Base-by-base conservation (phyloP, 2,888 invertebrate species). In the Pollenia griseotomentosa region DNA sequence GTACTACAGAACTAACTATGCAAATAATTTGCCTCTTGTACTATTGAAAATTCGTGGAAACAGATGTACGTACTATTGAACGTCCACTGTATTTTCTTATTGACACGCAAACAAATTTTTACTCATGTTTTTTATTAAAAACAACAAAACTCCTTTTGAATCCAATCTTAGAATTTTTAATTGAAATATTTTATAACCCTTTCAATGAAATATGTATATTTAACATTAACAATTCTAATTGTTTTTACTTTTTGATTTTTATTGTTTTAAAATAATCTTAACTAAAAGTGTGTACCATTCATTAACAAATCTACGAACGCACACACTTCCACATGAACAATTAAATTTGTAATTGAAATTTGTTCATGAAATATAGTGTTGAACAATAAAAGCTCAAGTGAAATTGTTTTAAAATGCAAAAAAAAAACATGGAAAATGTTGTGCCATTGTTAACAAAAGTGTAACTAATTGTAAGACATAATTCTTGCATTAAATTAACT, bases 401-500 rank as follows among this genome's bases (percentile, higher is more conserved):
- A 78, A 63, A 83, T 61, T 81, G 14, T 61, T 61, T 68, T 63
- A 19, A 68, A 61, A 66, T 78, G 57, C 65, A 68, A 55, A 53
- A 75, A 14, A 57, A 73, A 19, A 42, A 68, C n/a, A 40, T 55
- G 33, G 59, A 61, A 84, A 86, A 59, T 75, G 44, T 63, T 79
- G 23, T 63, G 71, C 74, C 23, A 70, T 74, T 82, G 84, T 84
- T 77, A 84, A 84, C 87, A 82, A 82, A 87, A 87, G 87, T 87
- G 87, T 87, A 82, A 87, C 85, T 88, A 87, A 88, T 87, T 88
- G 84, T 84, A 88, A 88, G 86, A 88, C 88, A 88, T 88, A 88
- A 88, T 88, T 88, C 86, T 88, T 88, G 80, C 86, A 88, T 88
- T 88, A 88, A 88, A 88, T 88, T 88, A 85, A 88, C 80, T 86